A percentile compares a stretch with the other conserved stretches of the same genome.
phyloP scores from a whole-genome alignment of 2,113 vertebrate genomes.

The Hipposideros armiger region DNA sequence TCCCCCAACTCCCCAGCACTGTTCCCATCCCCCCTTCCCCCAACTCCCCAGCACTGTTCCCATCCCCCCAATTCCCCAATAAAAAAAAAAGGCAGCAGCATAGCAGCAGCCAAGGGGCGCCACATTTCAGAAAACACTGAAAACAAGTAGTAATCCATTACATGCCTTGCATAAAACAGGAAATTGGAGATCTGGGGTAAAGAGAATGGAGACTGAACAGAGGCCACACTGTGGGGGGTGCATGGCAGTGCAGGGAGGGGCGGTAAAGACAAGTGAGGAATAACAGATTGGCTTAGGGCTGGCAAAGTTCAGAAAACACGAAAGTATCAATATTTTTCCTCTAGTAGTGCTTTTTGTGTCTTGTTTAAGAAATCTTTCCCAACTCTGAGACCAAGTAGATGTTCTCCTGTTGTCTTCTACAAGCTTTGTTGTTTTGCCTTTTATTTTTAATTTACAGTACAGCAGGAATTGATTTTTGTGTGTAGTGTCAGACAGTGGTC shows the following conservation, averaged over 20 bases:
- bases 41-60: too few relatives aligned
- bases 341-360: background rate
- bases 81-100: background rate
- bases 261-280: too few relatives aligned
- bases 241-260: background rate
- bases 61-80: too few relatives aligned
- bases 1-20: too few relatives aligned
- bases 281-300: background rate
- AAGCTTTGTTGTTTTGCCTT: background rate
- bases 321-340: background rate
- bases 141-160: background rate
- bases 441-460: background rate
- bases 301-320: background rate
- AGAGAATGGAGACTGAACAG: background rate
- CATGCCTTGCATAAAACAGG: background rate
- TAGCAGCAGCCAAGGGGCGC: background rate
- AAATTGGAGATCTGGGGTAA: background rate
- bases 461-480: background rate
- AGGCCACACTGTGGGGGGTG: background rate
- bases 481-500: background rate
- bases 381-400: background rate
- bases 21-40: too few relatives aligned
- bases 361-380: background rate
- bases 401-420: background rate
- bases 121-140: background rate